Evolutionary conservation across 2,113 vertebrate genomes (phyloP), one percentile per base, ranked within the genome.

Genomic region (Xenopus borealis): DNA sequence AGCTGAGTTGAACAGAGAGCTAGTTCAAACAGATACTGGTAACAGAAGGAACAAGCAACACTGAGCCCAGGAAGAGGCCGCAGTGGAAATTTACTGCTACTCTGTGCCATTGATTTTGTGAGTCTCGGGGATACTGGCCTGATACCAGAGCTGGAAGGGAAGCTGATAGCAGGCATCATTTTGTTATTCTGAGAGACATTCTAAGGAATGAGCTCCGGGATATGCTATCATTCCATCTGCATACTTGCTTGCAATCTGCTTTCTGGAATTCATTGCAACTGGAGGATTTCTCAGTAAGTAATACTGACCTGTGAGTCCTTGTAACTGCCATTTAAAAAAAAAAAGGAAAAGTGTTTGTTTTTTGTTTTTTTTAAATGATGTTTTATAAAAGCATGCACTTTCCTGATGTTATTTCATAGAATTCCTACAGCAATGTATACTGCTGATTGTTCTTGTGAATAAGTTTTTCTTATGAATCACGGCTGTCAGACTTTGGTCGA

Each of bases 41-140:
- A 84, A 84, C 84, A n/a, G 83, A 68, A 84, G 76, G 87, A 83
- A 82, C 76, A 83, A 84, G 81, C 12, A 27, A 80, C 81, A 78
- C 79, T 73, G 83, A 85, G 23, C 23, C 23, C 23, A 27, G 23
- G 23, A 27, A 27, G 23, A 27, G 23, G 78, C 64, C 45, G 81
- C 83, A 92, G 90, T 91, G 91, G 91, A 92, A 92, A 91, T 89
- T 92, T 91, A 89, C 91, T 85, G 87, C 85, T 50, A 84, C 87
- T 79, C 44, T 20, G 46, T 63, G 58, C 58, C 44, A 69, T 76
- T 10, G 23, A 69, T 76, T 76, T 62, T 55, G 58, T 64, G 52
- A 69, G 73, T 76, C 58, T 20, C 17, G 10, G 66, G 47, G 61
- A 69, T 53, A 46, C 45, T 46, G 55, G 23, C 66, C 12, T 16